Conservation (phyloP, 2,888 invertebrate species). For the Shargacucullia verbasci region DNA sequence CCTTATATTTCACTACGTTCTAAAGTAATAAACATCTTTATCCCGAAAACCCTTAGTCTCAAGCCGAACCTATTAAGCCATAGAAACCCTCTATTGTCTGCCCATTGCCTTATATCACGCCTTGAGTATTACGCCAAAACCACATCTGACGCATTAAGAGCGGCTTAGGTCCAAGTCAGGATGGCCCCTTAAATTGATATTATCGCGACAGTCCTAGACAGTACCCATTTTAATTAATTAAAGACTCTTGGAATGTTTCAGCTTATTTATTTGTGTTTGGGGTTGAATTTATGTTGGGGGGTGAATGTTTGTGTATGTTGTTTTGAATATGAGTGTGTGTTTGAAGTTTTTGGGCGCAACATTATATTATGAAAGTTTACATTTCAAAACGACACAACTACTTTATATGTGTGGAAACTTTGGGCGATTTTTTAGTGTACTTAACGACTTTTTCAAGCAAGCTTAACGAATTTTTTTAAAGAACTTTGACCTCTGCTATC, state of each 20-base stretch:
- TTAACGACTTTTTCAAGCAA: no score
- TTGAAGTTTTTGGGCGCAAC: no score
- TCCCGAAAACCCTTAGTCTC: conserved; percentile 19
- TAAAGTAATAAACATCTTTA: no score
- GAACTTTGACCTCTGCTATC: no score
- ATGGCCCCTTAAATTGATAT: conserved; percentile 63
- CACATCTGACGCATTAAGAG: conserved; percentile 54
- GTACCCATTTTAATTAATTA: conserved; percentile 68
- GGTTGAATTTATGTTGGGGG: conserved; percentile 15
- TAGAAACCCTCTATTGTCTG: conserved; percentile 48
- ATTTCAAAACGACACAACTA: no score
- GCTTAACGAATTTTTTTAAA: no score
- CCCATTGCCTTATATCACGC: conserved; percentile 57
- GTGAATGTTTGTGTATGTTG: conserved; percentile 1
- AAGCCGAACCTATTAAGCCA: conserved; percentile 45
- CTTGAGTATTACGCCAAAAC: conserved; percentile 56
- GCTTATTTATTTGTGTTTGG: conserved; percentile 26
- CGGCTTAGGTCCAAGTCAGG: conserved; percentile 54
- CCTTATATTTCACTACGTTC: no score
- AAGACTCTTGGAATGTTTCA: conserved; percentile 34
- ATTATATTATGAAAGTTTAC: no score
- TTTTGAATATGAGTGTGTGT: neutral
- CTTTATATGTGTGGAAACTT: no score
- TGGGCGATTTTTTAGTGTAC: no score
- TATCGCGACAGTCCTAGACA: conserved; percentile 55